A percentile compares a stretch with the other conserved stretches of the same genome.
phyloP scores from a whole-genome alignment of 35 echinoderm and acorn worm genomes.

The Patiria miniata region DNA sequence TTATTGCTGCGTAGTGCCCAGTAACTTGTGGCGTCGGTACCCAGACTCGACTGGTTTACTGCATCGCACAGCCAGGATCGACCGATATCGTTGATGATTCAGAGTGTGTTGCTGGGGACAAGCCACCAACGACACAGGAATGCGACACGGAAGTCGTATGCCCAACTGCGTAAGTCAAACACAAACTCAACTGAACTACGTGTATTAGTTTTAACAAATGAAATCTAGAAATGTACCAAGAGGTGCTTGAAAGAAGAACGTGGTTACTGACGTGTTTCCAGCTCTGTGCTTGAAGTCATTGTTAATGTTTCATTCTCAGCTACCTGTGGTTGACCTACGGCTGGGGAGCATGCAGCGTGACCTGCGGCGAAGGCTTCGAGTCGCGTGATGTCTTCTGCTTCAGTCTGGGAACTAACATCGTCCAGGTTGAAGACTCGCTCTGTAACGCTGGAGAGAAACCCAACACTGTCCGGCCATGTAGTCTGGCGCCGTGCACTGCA shows the following conservation, averaged over 20 bases:
- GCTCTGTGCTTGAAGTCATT: neutral
- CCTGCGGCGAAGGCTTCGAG: constrained; percentile 64
- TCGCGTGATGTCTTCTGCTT: constrained; percentile 55
- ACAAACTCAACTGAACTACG: neutral
- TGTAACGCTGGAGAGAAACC: constrained; percentile 25
- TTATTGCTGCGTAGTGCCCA: constrained; percentile 52
- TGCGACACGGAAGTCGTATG: constrained; percentile 61
- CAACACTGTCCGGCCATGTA: constrained; percentile 30
- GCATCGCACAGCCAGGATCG: constrained; percentile 53
- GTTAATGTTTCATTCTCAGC: constrained; percentile 3
- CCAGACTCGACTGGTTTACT: constrained; percentile 66
- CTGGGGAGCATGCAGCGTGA: constrained; percentile 58
- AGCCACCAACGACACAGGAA: constrained; percentile 34
- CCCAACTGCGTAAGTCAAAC: constrained; percentile 55
- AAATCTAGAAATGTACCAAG: too few species aligned
- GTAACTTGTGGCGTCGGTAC: constrained; percentile 71
- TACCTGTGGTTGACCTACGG: constrained; percentile 39
- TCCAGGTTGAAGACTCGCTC: constrained; percentile 22
- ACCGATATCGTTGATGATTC: constrained; percentile 44
- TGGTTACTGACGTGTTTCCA: neutral
- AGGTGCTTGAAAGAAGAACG: too few species aligned
- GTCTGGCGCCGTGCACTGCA: constrained; percentile 29
- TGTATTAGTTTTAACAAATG: too few species aligned
- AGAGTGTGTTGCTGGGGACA: constrained; percentile 19
- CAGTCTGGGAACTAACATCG: constrained; percentile 9